A percentile compares a stretch with the other conserved stretches of the same genome.
Evolutionary conservation across 2,888 invertebrate genomes (phyloP).

Genomic region (Xiphydria camelus): DNA sequence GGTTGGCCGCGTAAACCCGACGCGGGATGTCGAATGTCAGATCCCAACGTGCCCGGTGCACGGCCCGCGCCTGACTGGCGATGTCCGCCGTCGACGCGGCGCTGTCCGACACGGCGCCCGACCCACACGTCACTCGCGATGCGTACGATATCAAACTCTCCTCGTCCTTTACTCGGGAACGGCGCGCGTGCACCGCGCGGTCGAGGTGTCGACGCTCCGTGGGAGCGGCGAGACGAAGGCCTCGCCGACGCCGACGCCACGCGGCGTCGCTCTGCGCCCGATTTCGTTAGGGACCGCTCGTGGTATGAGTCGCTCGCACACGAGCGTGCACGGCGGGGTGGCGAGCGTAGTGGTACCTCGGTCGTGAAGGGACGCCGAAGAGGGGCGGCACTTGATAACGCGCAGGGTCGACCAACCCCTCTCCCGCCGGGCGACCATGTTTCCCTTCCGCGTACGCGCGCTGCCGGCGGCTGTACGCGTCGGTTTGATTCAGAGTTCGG

Average conservation of each 20-base stretch:
- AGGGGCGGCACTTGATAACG: constrained; percentile 48
- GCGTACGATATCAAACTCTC: constrained; percentile 32
- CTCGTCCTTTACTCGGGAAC: constrained; percentile 13
- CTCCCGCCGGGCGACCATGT: constrained; percentile 17
- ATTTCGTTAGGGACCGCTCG: constrained; percentile 42
- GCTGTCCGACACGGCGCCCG: constrained; percentile 27
- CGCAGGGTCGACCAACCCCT: constrained; percentile 52
- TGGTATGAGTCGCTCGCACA: constrained; percentile 16
- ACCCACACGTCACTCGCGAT: constrained; percentile 38
- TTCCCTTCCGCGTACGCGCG: constrained; percentile 4
- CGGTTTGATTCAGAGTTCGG: too few relatives aligned
- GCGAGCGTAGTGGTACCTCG: too few relatives aligned
- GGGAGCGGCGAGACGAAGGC: constrained; percentile 64
- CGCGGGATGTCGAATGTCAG: constrained; percentile 20
- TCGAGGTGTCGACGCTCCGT: constrained; percentile 49
- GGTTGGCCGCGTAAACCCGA: constrained; percentile 18
- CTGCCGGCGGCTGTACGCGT: not conserved
- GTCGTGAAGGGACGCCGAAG: constrained; percentile 31
- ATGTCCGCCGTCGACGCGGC: constrained; percentile 38
- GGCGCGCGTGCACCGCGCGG: constrained; percentile 13
- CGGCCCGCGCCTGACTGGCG: constrained; percentile 34
- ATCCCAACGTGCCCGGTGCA: constrained; percentile 43
- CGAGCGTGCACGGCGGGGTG: not conserved
- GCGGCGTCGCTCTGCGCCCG: constrained; percentile 60
- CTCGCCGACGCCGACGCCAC: constrained; percentile 62